Evolutionary conservation across 2,113 vertebrate genomes (phyloP).

Genomic region (Microtus ochrogaster): DNA sequence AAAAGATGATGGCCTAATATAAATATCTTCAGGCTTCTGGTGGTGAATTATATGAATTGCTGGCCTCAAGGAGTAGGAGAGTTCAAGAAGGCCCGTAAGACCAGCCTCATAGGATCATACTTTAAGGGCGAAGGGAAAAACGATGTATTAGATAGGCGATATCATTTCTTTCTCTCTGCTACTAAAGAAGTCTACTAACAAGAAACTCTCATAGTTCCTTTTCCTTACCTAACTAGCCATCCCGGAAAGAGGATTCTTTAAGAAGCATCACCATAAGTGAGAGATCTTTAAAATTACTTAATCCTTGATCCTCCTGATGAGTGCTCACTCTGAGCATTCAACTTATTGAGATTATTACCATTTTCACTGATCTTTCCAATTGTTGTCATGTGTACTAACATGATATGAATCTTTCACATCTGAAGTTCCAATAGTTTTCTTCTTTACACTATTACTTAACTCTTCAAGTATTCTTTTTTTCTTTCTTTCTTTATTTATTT

Average conservation of each 20-base stretch:
- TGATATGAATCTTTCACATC: not conserved
- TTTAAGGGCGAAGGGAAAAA: not conserved
- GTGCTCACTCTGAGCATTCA: not conserved
- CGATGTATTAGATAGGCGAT: not conserved
- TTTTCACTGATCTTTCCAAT: constrained; percentile 35
- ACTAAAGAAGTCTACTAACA: constrained; percentile 30
- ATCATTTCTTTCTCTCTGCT: not conserved
- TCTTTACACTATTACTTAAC: not conserved
- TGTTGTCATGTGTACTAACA: not conserved
- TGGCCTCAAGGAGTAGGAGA: not conserved
- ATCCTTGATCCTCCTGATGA: not conserved
- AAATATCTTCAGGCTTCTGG: not conserved
- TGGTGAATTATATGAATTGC: constrained; percentile 8
- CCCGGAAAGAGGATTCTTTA: constrained; percentile 37
- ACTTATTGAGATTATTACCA: not conserved
- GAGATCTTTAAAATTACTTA: constrained; percentile 5
- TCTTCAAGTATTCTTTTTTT: not conserved
- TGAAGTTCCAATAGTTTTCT: not conserved
- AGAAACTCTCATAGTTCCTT: not conserved
- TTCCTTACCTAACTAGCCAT: not conserved
- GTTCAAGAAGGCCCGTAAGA: not conserved
- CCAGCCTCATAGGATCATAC: not conserved
- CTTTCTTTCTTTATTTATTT: too few species aligned
- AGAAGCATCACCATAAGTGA: constrained; percentile 28
- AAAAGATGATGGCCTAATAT: not conserved